These are phyloP conservation scores for Scaptodrosophila latifasciaeformis DNA, from an alignment of 2,888 invertebrate species.

Conservation along the genomic window DNA sequence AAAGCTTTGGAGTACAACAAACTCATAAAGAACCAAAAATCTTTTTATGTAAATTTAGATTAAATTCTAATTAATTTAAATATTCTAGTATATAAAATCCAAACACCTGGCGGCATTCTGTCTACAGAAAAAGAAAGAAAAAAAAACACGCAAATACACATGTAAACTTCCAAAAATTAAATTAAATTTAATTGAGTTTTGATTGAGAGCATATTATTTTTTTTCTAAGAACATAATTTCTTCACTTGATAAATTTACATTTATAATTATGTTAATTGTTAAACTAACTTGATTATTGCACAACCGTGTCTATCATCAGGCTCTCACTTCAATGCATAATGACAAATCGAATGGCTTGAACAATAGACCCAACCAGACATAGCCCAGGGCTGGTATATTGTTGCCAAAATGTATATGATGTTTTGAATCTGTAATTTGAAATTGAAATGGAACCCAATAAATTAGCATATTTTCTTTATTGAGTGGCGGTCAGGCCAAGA, in stretches of 20 bases:
- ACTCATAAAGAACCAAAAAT: constrained; percentile 41
- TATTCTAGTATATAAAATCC: constrained; percentile 17
- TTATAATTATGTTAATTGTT: constrained; percentile 63
- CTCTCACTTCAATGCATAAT: too few relatives aligned
- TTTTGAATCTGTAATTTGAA: too few relatives aligned
- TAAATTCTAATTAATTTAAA: constrained; percentile 40
- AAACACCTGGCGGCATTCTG: not conserved
- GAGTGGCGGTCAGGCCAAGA: too few relatives aligned
- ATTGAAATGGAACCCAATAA: too few relatives aligned
- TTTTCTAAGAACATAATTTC: too few relatives aligned
- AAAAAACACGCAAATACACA: constrained; percentile 2
- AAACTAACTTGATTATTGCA: constrained; percentile 53
- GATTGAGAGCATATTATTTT: not conserved
- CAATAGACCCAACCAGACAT: too few relatives aligned
- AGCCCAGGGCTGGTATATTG: too few relatives aligned
- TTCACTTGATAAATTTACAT: constrained; percentile 45
- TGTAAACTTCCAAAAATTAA: not conserved
- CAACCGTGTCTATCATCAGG: too few relatives aligned
- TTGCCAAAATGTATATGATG: too few relatives aligned
- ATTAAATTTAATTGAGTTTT: too few relatives aligned
- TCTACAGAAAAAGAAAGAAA: not conserved
- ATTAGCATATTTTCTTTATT: too few relatives aligned
- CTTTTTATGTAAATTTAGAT: constrained; percentile 27
- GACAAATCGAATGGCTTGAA: constrained; percentile 48
- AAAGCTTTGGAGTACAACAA: constrained; percentile 40